These are phyloP conservation scores for Drosophila parabipectinata DNA, from an alignment of 1,140 invertebrate genomes.

Conservation along the genomic window DNA sequence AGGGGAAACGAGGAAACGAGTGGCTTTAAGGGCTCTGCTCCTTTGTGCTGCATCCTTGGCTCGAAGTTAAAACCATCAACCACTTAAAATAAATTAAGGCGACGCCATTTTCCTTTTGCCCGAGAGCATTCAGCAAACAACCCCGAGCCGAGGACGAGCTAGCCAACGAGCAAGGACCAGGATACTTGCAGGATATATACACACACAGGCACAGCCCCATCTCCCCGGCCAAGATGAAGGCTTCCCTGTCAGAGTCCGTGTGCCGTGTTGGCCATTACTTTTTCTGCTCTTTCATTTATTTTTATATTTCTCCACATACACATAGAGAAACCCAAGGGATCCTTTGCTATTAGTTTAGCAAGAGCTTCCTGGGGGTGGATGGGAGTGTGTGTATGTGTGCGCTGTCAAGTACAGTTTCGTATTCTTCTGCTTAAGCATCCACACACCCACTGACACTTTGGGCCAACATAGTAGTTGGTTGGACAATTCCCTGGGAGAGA, in stretches of 20 bases:
- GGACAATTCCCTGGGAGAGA: slow-evolving; percentile 64
- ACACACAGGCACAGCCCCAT: slow-evolving; percentile 33
- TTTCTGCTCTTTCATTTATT: slow-evolving; percentile 70
- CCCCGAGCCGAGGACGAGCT: slow-evolving; percentile 58
- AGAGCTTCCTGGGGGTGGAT: slow-evolving; percentile 25
- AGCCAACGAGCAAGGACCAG: slow-evolving; percentile 64
- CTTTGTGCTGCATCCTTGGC: slow-evolving; percentile 49
- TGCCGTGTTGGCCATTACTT: slow-evolving; percentile 74
- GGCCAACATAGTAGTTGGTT: slow-evolving; percentile 47
- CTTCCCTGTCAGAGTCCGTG: slow-evolving; percentile 24
- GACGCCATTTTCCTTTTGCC: slow-evolving; percentile 80
- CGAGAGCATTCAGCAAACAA: slow-evolving; percentile 64
- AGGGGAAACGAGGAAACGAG: slow-evolving; percentile 42
- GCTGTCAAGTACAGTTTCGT: slow-evolving; percentile 81
- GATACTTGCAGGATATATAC: slow-evolving; percentile 41
- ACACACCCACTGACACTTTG: slow-evolving; percentile 26
- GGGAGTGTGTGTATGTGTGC: slow-evolving; percentile 37
- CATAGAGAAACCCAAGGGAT: slow-evolving; percentile 53
- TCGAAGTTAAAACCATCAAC: slow-evolving; percentile 79
- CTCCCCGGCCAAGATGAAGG: slow-evolving; percentile 58
- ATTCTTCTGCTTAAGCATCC: slow-evolving; percentile 80
- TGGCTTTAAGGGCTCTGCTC: slow-evolving; percentile 59
- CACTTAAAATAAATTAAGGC: slow-evolving; percentile 83
- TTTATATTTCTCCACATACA: slow-evolving; percentile 44
- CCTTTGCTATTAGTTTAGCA: slow-evolving; percentile 73